Base-by-base conservation (phyloP, 2,113 vertebrate genomes). In the Chaetops frenatus region DNA sequence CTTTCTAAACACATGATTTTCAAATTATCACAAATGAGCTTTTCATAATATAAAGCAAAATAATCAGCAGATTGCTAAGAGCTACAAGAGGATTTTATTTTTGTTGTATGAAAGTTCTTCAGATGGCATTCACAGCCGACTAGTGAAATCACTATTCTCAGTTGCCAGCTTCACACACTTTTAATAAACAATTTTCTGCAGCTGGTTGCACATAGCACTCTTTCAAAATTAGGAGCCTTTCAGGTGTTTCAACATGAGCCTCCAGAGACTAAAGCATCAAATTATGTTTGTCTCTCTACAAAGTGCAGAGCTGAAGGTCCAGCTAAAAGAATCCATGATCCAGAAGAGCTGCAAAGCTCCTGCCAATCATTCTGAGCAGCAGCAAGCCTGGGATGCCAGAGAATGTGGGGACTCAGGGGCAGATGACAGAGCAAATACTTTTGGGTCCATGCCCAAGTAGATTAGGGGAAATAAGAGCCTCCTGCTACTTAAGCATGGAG, bases 401-500 rank as follows among this genome's bases (percentile, higher is more conserved):
- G 28, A 58, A 20, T 2, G 2, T 2, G 1, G 40, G 11, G 36
- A 44, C 40, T 24, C 0, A 0, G 31, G 45, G 15, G 33, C 50
- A 82, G n/a, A 45, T 25, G 31, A 79, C 44, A 82, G 31, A 42
- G 35, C 18, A 16, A 86, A 88, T 16, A 50, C 33, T 81, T 86
- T 81, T 88, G 67, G 67, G 91, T 54, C 38, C n/a, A 47, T 44
- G 76, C 64, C 91, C 71, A 93, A 92, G 27, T n/a, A 88, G 76
- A 65, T 92, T 70, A 88, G 24, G 47, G 76, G n/a, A 57, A 95
- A 92, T 83, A 95, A 88, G 86, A 88, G 54, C 67, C 77, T 94
- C 80, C 83, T 94, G 72, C 47, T 88, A 92, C 60, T 81, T 86
- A 78, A 88, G 76, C 50, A 66, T 61, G 50, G 71, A 93, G 67